phyloP scores from a whole-genome alignment of 2,797 vertebrate species.

The Pantherophis alleghaniensis region DNA sequence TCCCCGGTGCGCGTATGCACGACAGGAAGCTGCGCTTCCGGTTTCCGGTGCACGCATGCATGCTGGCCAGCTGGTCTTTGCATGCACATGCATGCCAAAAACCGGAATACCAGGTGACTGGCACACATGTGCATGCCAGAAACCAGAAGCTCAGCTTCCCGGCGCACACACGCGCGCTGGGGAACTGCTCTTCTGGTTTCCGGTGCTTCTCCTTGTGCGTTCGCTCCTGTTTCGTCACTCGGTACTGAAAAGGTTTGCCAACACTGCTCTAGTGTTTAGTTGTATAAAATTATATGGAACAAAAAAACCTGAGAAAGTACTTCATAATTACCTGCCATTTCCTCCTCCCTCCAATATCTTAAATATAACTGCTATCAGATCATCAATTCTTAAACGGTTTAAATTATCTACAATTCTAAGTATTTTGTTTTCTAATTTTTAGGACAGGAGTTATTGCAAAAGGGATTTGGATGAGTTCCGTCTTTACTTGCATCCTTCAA shows the following conservation, averaged over 20 bases:
- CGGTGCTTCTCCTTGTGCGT: too few relatives aligned
- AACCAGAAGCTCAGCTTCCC: too few relatives aligned
- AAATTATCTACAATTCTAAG: neutral
- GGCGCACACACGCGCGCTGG: too few relatives aligned
- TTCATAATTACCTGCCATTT: neutral
- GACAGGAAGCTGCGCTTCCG: too few relatives aligned
- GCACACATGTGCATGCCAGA: too few relatives aligned
- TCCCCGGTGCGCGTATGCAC: accelerated
- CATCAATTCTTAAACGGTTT: neutral
- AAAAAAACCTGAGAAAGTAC: neutral
- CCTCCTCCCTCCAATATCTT: neutral
- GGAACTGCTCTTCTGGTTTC: too few relatives aligned
- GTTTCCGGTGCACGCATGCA: too few relatives aligned
- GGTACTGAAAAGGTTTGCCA: too few relatives aligned
- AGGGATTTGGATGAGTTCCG: neutral
- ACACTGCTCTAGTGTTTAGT: neutral
- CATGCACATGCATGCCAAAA: too few relatives aligned
- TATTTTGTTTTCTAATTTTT: neutral
- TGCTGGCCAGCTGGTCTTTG: too few relatives aligned
- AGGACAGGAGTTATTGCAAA: neutral
- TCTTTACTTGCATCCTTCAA: neutral
- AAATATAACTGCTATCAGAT: neutral
- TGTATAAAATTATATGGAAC: neutral
- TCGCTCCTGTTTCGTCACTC: too few relatives aligned
- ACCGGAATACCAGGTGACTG: too few relatives aligned